Evolutionary conservation across 1,140 invertebrate genomes (phyloP).

Genomic region (Archegozetes longisetosus): DNA sequence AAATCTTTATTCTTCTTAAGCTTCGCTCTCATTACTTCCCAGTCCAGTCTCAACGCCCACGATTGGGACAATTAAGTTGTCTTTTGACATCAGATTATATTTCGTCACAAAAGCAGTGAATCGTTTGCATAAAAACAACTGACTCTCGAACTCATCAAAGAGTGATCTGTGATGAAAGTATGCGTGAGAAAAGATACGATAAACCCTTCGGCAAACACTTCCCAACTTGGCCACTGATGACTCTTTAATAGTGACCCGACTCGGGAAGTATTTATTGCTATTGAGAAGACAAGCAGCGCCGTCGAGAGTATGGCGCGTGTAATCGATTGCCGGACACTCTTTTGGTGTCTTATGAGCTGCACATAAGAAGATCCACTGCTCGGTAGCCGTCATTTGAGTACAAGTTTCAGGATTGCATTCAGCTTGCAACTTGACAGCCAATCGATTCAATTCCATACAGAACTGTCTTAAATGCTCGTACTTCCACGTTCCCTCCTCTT

Average conservation of each 20-base stretch:
- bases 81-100: conserved; percentile 78
- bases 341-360: conserved; percentile 99
- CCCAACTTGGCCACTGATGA: conserved; percentile 94
- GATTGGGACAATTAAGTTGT: conserved; percentile 96
- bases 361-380: conserved; percentile 99
- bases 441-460: conserved; percentile 95
- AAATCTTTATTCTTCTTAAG: too few relatives aligned
- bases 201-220: conserved; percentile 93
- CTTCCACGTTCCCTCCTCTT: conserved; percentile 99
- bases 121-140: conserved; percentile 83
- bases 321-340: conserved; percentile 99
- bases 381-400: conserved; percentile 98
- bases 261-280: conserved; percentile 99
- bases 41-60: conserved; percentile 43
- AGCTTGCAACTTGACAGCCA: conserved; percentile 63
- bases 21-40: too few relatives aligned
- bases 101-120: conserved; percentile 97
- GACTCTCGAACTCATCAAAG: conserved; percentile 96
- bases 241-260: conserved; percentile 97
- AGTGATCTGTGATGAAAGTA: conserved; percentile 94
- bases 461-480: conserved; percentile 98
- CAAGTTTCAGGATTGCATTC: conserved; percentile 94
- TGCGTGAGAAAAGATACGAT: conserved; percentile 98
- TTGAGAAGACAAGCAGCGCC: conserved; percentile 95
- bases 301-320: conserved; percentile 96